Conservation (phyloP, 2,888 invertebrate species). For the Mycalesis mineus region DNA sequence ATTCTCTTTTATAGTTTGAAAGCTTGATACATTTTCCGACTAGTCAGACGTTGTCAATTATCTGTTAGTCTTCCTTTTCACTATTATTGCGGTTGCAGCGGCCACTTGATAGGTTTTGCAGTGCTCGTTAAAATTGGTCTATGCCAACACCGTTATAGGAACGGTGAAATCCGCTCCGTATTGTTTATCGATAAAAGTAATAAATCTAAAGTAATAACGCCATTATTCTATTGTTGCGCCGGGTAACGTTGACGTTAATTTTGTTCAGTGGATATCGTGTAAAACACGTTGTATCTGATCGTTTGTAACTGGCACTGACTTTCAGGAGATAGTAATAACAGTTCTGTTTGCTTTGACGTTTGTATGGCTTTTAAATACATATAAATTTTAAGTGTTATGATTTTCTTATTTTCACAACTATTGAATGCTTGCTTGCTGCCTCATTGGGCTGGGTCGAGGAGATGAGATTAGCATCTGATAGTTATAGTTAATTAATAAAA, state of each 20-base stretch:
- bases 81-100: conserved; percentile 14
- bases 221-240: conserved; percentile 33
- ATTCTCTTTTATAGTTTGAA: background rate
- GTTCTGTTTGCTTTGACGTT: conserved; percentile 25
- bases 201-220: conserved; percentile 35
- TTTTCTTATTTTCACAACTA: background rate
- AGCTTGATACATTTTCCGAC: background rate
- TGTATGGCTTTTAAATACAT: conserved; percentile 12
- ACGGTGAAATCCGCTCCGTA: conserved; percentile 27
- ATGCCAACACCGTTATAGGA: conserved; percentile 31
- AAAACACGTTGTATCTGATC: conserved; percentile 24
- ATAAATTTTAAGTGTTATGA: conserved; percentile 7
- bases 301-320: conserved; percentile 22
- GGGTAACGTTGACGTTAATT: conserved; percentile 32
- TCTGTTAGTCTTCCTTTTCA: conserved; percentile 11
- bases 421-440: no score
- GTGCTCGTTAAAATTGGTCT: conserved; percentile 31
- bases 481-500: no score
- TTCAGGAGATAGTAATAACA: conserved; percentile 18
- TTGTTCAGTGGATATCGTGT: conserved; percentile 30
- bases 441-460: no score
- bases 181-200: conserved; percentile 34
- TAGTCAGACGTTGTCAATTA: conserved; percentile 30
- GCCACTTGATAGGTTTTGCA: conserved; percentile 23
- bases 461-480: no score